Percentiles rank a stretch among this genome's conserved stretches.
These are phyloP conservation scores for Cryptus armator DNA, from an alignment of 2,888 invertebrate genomes.

Conservation along the genomic window DNA sequence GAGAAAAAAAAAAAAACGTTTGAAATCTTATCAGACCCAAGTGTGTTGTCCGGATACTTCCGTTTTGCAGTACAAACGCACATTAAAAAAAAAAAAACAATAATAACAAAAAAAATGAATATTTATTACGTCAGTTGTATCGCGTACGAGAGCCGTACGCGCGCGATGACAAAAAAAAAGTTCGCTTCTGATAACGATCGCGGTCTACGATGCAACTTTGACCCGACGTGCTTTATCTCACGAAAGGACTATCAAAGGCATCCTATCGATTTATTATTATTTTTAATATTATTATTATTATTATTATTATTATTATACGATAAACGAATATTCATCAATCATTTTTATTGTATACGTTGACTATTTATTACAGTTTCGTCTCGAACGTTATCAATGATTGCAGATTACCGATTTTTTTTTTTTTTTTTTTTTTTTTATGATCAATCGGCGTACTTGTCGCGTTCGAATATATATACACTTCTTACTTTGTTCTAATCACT, in stretches of 20 bases:
- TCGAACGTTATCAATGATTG: constrained; percentile 17
- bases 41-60: constrained; percentile 39
- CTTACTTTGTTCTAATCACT: constrained; percentile 11
- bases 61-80: constrained; percentile 56
- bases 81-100: constrained; percentile 12
- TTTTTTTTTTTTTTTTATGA: constrained; percentile 22
- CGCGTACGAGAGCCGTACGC: neutral
- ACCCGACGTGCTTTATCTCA: constrained; percentile 49
- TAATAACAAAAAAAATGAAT: neutral
- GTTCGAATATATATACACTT: constrained; percentile 12
- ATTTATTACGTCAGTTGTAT: constrained; percentile 23
- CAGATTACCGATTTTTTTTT: constrained; percentile 12
- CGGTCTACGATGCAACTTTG: constrained; percentile 23
- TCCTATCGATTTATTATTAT: constrained; percentile 43
- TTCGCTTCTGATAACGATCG: constrained; percentile 9
- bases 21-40: constrained; percentile 41
- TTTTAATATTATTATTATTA: constrained; percentile 9
- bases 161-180: neutral
- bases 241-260: constrained; percentile 52
- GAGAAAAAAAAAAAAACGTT: constrained; percentile 5
- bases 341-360: constrained; percentile 58
- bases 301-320: constrained; percentile 23
- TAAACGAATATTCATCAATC: constrained; percentile 55
- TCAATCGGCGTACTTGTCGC: neutral
- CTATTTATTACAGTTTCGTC: constrained; percentile 61